These are phyloP conservation scores for Malurus melanocephalus DNA, from an alignment of 2,113 vertebrate genomes.

Conservation along the genomic window DNA sequence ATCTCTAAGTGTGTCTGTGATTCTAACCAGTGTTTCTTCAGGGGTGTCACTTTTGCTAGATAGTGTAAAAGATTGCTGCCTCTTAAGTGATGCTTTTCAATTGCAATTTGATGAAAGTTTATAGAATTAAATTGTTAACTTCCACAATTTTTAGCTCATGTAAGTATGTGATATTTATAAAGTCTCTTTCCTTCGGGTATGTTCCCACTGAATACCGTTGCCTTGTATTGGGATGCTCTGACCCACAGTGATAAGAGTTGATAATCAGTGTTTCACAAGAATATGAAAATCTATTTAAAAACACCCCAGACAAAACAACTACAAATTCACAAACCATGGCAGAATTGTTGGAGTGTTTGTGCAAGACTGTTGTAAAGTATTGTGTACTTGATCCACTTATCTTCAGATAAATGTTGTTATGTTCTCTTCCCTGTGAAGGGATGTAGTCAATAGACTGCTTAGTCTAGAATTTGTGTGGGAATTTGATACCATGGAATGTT, in stretches of 20 bases:
- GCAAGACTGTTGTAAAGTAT: background rate
- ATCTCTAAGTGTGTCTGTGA: background rate
- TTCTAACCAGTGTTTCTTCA: background rate
- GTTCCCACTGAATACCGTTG: background rate
- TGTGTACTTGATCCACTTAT: background rate
- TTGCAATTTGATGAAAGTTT: background rate
- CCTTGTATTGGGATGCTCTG: background rate
- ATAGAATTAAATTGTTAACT: background rate
- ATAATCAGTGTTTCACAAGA: background rate
- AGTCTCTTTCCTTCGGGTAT: rapidly evolving
- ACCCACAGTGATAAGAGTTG: background rate
- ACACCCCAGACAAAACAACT: background rate
- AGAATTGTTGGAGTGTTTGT: background rate
- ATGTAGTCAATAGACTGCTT: background rate
- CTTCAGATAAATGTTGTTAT: background rate
- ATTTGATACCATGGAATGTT: background rate
- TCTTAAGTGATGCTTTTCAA: background rate
- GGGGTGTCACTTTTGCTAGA: background rate
- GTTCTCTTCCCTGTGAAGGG: background rate
- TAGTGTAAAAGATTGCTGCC: background rate
- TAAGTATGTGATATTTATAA: background rate
- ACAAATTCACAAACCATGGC: background rate
- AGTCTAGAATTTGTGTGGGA: background rate
- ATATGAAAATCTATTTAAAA: background rate
- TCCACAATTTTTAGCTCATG: background rate